Conservation (phyloP, 92 coral and sea anemone genomes). For the Palythoa heliodiscus region DNA sequence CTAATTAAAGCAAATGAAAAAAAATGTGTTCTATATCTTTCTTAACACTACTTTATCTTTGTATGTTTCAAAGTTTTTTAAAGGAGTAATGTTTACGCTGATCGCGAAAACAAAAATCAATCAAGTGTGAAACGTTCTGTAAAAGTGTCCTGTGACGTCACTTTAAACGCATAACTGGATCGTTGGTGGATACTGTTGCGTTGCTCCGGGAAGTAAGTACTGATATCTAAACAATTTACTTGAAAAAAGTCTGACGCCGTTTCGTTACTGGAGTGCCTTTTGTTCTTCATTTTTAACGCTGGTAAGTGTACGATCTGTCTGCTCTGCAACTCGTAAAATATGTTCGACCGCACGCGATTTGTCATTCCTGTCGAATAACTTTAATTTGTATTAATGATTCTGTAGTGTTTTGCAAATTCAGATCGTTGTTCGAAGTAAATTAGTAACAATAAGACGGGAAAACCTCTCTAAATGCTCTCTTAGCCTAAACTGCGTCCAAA, state of each 20-base stretch:
- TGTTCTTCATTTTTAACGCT: not conserved
- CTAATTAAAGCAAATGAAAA: too few species aligned
- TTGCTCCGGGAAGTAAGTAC: not conserved
- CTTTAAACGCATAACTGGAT: conserved; percentile 28
- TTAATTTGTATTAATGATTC: not conserved
- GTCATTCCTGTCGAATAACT: not conserved
- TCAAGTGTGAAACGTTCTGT: not conserved
- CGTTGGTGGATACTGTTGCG: conserved; percentile 38
- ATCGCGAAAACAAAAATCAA: not conserved
- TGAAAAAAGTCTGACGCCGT: conserved; percentile 17
- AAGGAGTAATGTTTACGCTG: not conserved
- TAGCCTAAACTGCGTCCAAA: not conserved
- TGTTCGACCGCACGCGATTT: not conserved
- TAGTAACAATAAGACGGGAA: not conserved
- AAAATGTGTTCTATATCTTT: too few species aligned
- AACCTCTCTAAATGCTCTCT: not conserved
- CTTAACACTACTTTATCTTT: not conserved
- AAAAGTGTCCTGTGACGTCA: conserved; percentile 40
- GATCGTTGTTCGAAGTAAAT: not conserved
- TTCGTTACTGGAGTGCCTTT: conserved; percentile 29
- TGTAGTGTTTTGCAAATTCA: not conserved
- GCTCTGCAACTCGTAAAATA: not conserved
- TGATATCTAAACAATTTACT: conserved; percentile 8
- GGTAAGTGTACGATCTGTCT: conserved; percentile 12
- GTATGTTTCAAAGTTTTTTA: not conserved